These are phyloP conservation scores for Idaea aversata DNA, from an alignment of 2,888 invertebrate genomes.

Conservation along the genomic window DNA sequence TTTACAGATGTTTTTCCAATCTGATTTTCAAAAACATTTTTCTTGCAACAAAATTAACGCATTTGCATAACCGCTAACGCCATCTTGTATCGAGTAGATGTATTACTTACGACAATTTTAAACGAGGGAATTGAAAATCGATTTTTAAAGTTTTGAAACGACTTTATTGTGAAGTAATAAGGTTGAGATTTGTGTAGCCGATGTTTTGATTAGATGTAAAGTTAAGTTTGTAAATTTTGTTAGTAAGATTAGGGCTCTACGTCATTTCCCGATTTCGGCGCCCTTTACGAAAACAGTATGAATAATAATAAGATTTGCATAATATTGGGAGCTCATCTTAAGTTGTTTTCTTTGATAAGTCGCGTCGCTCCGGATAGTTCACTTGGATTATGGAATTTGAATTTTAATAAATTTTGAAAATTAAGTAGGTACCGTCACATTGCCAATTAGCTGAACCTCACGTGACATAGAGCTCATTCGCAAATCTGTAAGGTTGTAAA, in stretches of 20 bases:
- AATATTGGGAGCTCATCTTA: constrained; percentile 67
- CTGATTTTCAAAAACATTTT: constrained; percentile 71
- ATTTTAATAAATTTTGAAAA: constrained; percentile 8
- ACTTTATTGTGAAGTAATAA: constrained; percentile 20
- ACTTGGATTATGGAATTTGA: constrained; percentile 34
- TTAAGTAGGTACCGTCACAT: neutral
- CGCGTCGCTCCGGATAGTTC: constrained; percentile 49
- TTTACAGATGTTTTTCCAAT: constrained; percentile 76
- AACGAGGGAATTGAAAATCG: constrained; percentile 16
- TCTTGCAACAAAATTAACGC: constrained; percentile 71
- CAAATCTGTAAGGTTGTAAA: too few relatives aligned
- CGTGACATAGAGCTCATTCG: too few relatives aligned
- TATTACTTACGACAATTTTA: constrained; percentile 44
- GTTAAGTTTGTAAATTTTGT: constrained; percentile 45
- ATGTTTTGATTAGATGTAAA: constrained; percentile 26
- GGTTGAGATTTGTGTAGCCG: constrained; percentile 18
- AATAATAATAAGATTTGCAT: constrained; percentile 78
- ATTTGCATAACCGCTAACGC: constrained; percentile 75
- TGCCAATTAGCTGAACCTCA: too few relatives aligned
- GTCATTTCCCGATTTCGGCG: constrained; percentile 56
- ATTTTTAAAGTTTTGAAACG: constrained; percentile 10
- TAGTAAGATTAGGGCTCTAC: constrained; percentile 68
- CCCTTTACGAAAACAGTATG: constrained; percentile 78
- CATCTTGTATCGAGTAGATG: constrained; percentile 63
- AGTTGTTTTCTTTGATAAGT: constrained; percentile 72